Evolutionary conservation across 1,140 invertebrate species (phyloP).

Genomic region (Sweltsa coloradensis): DNA sequence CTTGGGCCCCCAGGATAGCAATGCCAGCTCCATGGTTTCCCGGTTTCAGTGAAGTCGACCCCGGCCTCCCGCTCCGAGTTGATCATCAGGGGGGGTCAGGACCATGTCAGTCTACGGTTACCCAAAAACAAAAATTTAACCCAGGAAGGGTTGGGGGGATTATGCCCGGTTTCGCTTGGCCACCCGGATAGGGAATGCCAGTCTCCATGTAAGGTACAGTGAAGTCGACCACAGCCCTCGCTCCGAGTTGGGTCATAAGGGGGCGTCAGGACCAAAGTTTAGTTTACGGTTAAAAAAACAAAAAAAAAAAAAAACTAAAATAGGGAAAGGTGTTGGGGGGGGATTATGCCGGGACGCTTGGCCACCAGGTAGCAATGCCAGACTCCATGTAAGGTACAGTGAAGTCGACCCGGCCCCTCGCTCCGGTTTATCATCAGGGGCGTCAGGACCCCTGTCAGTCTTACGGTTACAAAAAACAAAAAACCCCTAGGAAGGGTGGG

Average conservation of each 20-base stretch:
- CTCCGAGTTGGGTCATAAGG: too few relatives aligned
- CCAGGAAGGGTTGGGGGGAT: constrained; percentile 52
- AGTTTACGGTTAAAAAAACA: too few relatives aligned
- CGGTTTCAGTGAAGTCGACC: too few relatives aligned
- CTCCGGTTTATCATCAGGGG: constrained; percentile 50
- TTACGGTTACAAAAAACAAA: too few relatives aligned
- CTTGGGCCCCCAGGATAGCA: constrained; percentile 48
- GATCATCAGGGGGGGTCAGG: constrained; percentile 49
- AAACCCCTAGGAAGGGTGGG: too few relatives aligned
- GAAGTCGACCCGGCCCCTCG: constrained; percentile 34
- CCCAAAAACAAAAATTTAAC: too few relatives aligned
- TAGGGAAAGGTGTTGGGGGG: constrained; percentile 51
- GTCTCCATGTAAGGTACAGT: constrained; percentile 51
- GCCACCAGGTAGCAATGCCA: constrained; percentile 51
- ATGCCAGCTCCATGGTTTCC: too few relatives aligned
- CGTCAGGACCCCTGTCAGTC: constrained; percentile 47
- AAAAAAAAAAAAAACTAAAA: too few relatives aligned
- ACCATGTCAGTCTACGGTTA: constrained; percentile 46
- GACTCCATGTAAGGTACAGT: constrained; percentile 50
- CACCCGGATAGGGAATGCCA: constrained; percentile 52
- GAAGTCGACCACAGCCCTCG: constrained; percentile 33
- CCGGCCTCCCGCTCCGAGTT: constrained; percentile 42
- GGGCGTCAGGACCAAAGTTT: too few relatives aligned
- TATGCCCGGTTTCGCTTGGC: constrained; percentile 50
- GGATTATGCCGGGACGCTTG: constrained; percentile 49